Evolutionary conservation across 2,888 invertebrate species (phyloP).

Genomic region (Amblyteles armatorius): DNA sequence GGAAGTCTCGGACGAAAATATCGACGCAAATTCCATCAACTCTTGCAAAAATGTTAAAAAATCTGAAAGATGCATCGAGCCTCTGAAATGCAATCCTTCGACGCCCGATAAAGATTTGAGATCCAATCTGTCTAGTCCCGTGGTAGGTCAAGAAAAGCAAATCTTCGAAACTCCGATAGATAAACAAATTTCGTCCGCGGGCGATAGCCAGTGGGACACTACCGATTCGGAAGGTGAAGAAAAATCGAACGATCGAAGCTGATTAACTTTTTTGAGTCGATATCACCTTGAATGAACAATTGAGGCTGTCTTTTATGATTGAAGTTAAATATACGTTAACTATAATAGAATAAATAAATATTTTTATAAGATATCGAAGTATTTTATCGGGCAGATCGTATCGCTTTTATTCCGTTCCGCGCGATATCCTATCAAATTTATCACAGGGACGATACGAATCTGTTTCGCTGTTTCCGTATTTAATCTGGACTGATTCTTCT

Average conservation of each 20-base stretch:
- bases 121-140: neutral
- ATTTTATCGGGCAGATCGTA: constrained; percentile 9
- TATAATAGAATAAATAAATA: constrained; percentile 38
- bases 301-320: neutral
- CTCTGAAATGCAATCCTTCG: constrained; percentile 10
- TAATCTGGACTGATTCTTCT: neutral
- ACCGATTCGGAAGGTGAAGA: constrained; percentile 74
- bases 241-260: neutral
- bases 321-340: neutral
- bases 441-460: neutral
- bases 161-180: neutral
- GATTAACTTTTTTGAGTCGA: neutral
- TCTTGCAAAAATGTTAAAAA: constrained; percentile 28
- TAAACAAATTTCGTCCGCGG: constrained; percentile 18
- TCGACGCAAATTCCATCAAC: constrained; percentile 64
- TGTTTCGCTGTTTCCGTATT: neutral
- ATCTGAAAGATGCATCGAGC: neutral
- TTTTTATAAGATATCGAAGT: constrained; percentile 22
- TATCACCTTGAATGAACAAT: neutral
- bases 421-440: constrained; percentile 7
- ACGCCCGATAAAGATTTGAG: neutral
- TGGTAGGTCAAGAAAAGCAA: neutral
- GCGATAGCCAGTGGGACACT: constrained; percentile 75
- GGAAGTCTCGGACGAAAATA: constrained; percentile 58
- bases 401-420: neutral